Evolutionary conservation across 2,797 vertebrate species (phyloP), one percentile per base, ranked within the genome.

Genomic region (Poecile montanus): DNA sequence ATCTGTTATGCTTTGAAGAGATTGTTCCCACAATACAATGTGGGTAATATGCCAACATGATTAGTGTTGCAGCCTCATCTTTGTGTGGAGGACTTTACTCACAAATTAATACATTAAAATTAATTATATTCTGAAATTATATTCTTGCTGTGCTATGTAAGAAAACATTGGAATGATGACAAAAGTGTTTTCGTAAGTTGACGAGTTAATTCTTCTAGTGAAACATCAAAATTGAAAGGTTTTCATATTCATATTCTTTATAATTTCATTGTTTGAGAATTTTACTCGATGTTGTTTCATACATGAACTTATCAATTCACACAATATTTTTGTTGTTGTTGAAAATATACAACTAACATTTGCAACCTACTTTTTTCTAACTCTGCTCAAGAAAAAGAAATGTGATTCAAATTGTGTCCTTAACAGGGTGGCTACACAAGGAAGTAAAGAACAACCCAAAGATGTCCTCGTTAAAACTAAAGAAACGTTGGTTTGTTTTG

Each of bases 401-500:
- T 30, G 26, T 47, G 21, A 44, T 89, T 91, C n/a, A 29, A 27
- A 36, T 63, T 16, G 4, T 84, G 45, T 80, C 45, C 81, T 71
- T 94, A 65, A 76, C 95, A 99, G 99, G 99, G 44, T 99, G 99
- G 99, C 79, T 99, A 44, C 98, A 99, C 97, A 99, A 99, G 86
- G 99, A 99, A 97, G 98, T 99, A 65, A 99, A 98, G 94, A 99
- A 98, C 98, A 99, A 98, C 58, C 98, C 98, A 10, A 99, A 98
- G 92, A 97, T 97, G 96, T 98, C 98, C 1, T 98, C 98, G 0
- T 96, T 99, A 94, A 99, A 99, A 91, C 97, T 99, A 67, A 99
- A 99, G 97, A 99, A 99, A 91, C 99, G 99, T 73, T 99, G 99
- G 99, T 99, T 99, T 97, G 98, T 99, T 79, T 98, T 99, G 12